phyloP scores from a whole-genome alignment of 2,888 invertebrate genomes.

The Limnephilus lunatus region DNA sequence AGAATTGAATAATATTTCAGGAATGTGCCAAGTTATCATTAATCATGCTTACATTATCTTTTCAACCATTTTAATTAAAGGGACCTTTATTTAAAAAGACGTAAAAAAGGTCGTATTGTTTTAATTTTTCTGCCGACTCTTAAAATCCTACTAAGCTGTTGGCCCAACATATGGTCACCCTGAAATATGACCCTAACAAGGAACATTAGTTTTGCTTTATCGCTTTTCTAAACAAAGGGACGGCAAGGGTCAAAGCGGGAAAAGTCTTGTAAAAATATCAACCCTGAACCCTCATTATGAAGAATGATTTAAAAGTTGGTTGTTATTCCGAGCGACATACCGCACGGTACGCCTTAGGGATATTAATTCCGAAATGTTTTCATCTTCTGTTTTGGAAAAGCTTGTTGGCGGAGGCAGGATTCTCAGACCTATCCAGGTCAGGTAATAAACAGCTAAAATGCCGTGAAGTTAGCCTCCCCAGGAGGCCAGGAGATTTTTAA shows the following conservation, averaged over 20 bases:
- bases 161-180: constrained; percentile 42
- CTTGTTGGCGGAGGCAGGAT: background rate
- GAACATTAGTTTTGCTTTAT: constrained; percentile 34
- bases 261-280: background rate
- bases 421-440: background rate
- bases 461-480: background rate
- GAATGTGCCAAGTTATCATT: background rate
- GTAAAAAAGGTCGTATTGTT: constrained; percentile 11
- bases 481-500: background rate
- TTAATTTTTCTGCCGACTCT: constrained; percentile 41
- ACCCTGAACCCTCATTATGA: background rate
- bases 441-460: background rate
- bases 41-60: background rate
- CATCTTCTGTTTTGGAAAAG: background rate
- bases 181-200: constrained; percentile 42
- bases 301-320: background rate
- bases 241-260: background rate
- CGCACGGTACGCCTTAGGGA: background rate
- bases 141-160: constrained; percentile 31
- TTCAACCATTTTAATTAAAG: constrained; percentile 19
- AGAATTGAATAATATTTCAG: background rate
- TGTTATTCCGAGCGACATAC: background rate
- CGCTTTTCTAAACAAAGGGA: constrained; percentile 30
- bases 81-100: background rate
- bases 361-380: background rate